Evolutionary conservation across 2,797 vertebrate species (phyloP), one percentile per base, ranked within the genome.

Genomic region (Periophthalmus magnuspinnatus): DNA sequence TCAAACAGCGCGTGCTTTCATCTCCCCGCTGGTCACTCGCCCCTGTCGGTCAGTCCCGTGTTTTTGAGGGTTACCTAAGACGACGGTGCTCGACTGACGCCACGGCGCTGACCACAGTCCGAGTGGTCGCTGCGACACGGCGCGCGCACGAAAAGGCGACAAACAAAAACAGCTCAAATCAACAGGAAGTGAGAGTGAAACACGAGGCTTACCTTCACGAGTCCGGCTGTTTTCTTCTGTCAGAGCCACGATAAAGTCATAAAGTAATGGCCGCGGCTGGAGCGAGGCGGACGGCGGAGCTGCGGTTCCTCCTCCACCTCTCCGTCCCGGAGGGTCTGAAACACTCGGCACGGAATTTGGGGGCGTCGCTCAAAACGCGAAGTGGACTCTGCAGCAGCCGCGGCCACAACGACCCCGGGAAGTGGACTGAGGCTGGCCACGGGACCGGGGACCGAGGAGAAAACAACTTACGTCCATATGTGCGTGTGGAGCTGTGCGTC

Each of bases 361-460:
- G 93, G 95, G 95, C 96, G 95, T 95, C 93, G 91, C 93, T 93
- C 93, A 97, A 97, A 97, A 97, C 95, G 94, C 95, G 96, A 96
- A 97, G 93, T 96, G 96, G 96, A 97, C 94, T 95, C 88, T 75
- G 87, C 82, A 80, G 80, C 84, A 81, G 84, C 75, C 80, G 80
- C 74, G 86, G 86, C 72, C 85, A 81, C 75, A 85, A 72, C 84
- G 84, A 89, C 83, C 86, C 88, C 76, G 28, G 45, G 13, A 72
- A 47, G 62, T 80, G 71, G 79, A 81, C 78, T 58, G 62, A 65
- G 76, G 22, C 63, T 54, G 59, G 9, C 74, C 8, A 14, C 64
- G 16, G 8, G 63, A 67, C 81, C 65, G 66, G 59, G 72, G 69
- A 68, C 67, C 19, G 61, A 22, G 62, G 13, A 17, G 13, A 63